Evolutionary conservation across 2,888 invertebrate genomes (phyloP).

Genomic region (Cheilosia variabilis): DNA sequence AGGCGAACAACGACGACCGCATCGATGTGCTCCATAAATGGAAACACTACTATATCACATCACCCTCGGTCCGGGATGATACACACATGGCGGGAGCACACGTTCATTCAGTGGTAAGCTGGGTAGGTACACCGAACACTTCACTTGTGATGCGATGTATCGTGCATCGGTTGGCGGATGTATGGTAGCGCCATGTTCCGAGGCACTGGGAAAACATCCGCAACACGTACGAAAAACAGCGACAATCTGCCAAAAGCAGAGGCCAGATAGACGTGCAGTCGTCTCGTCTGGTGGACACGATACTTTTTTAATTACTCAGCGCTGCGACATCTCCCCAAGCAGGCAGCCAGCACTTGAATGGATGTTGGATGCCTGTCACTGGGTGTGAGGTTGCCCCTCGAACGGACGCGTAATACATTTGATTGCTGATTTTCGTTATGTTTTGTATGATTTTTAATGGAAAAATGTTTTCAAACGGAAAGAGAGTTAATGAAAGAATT

Average conservation of each 20-base stretch:
- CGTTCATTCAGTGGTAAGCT: not conserved
- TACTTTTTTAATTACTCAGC: slow-evolving; percentile 67
- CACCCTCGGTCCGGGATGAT: slow-evolving; percentile 36
- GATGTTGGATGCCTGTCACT: slow-evolving; percentile 9
- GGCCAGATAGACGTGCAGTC: slow-evolving; percentile 16
- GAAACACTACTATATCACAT: slow-evolving; percentile 35
- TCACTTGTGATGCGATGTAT: slow-evolving; percentile 36
- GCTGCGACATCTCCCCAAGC: slow-evolving; percentile 33
- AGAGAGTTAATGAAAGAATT: no score
- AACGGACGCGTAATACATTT: slow-evolving; percentile 31
- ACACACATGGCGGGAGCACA: not conserved
- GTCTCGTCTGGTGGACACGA: slow-evolving; percentile 47
- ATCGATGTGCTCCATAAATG: slow-evolving; percentile 61
- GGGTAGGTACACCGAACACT: slow-evolving; percentile 12
- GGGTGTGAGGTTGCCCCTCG: slow-evolving; percentile 36
- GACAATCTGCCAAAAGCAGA: slow-evolving; percentile 47
- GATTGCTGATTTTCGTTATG: slow-evolving; percentile 22
- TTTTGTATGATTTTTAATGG: no score
- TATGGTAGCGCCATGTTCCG: slow-evolving; percentile 51
- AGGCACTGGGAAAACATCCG: slow-evolving; percentile 71
- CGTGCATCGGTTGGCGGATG: slow-evolving; percentile 39
- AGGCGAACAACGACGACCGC: slow-evolving; percentile 13
- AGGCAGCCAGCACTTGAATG: not conserved
- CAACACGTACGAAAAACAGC: slow-evolving; percentile 64
- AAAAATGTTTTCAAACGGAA: no score